Evolutionary conservation across 1,140 invertebrate genomes (phyloP).

Genomic region (Leucophenga varia): DNA sequence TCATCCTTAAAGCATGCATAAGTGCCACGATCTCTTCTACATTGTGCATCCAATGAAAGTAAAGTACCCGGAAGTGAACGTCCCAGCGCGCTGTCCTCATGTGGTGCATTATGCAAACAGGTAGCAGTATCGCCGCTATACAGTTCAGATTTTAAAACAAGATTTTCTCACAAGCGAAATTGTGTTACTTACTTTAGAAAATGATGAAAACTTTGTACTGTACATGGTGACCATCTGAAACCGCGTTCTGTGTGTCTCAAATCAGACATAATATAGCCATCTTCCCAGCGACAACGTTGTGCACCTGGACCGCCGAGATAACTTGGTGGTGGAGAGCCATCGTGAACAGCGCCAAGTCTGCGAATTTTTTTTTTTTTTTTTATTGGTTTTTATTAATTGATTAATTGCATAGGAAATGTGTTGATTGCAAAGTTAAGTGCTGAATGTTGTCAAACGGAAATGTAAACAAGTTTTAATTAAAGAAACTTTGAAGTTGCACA

Average conservation of each 20-base stretch:
- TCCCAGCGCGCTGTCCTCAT: constrained; percentile 87
- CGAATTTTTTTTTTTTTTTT: constrained; percentile 18
- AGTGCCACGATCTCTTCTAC: constrained; percentile 88
- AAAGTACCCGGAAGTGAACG: constrained; percentile 87
- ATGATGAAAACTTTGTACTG: constrained; percentile 92
- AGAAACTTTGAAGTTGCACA: constrained; percentile 1
- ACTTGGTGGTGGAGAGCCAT: constrained; percentile 90
- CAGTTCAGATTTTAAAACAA: constrained; percentile 8
- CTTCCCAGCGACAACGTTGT: constrained; percentile 92
- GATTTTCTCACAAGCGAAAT: constrained; percentile 6
- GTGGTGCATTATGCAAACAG: constrained; percentile 89
- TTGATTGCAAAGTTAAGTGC: neutral
- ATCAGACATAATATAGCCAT: constrained; percentile 95
- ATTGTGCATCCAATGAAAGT: constrained; percentile 87
- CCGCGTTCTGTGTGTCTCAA: constrained; percentile 91
- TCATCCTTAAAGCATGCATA: constrained; percentile 84
- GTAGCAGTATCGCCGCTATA: constrained; percentile 89
- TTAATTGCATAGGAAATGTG: constrained; percentile 33
- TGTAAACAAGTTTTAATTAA: constrained; percentile 31
- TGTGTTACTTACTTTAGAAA: constrained; percentile 81
- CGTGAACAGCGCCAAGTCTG: constrained; percentile 90
- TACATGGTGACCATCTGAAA: constrained; percentile 92
- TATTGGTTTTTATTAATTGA: constrained; percentile 30
- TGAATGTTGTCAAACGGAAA: constrained; percentile 48
- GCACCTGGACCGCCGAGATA: constrained; percentile 94